Conservation (phyloP, 2,113 vertebrate species). For the Prionailurus bengalensis region DNA sequence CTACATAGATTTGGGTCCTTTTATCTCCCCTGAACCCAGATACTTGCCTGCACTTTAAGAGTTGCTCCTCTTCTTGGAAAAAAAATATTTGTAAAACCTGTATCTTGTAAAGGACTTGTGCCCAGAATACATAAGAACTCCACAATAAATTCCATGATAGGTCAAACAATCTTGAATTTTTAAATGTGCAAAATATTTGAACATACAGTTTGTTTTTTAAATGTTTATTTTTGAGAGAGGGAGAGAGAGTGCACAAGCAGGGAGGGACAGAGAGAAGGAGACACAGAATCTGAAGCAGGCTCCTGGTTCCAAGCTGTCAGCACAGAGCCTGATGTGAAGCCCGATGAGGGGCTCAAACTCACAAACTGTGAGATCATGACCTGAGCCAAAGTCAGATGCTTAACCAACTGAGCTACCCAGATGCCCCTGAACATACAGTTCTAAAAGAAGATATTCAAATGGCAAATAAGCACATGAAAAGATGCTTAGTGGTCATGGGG, state of each 20-base stretch:
- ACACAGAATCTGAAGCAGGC: too few relatives aligned
- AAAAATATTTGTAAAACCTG: slow-evolving; percentile 38
- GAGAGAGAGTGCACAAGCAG: too few relatives aligned
- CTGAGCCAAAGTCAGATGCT: too few relatives aligned
- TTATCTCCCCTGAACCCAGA: not conserved
- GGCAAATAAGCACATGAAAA: not conserved
- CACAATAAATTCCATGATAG: not conserved
- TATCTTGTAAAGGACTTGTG: not conserved
- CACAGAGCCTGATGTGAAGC: too few relatives aligned
- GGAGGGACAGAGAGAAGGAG: too few relatives aligned
- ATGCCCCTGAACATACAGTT: not conserved
- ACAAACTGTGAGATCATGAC: too few relatives aligned
- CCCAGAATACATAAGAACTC: not conserved
- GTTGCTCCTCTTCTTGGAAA: not conserved
- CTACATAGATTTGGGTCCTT: not conserved
- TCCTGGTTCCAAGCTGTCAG: too few relatives aligned
- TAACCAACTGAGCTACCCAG: too few relatives aligned
- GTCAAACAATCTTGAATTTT: not conserved
- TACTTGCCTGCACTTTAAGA: not conserved
- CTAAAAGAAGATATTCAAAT: slow-evolving; percentile 9
- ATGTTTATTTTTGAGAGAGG: too few relatives aligned
- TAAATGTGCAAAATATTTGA: slow-evolving; percentile 16
- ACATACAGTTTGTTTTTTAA: not conserved
- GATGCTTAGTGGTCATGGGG: not conserved
- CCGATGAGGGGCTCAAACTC: too few relatives aligned